phyloP scores from a whole-genome alignment of 2,797 vertebrate genomes.

The Neosilurus mollespiculum region DNA sequence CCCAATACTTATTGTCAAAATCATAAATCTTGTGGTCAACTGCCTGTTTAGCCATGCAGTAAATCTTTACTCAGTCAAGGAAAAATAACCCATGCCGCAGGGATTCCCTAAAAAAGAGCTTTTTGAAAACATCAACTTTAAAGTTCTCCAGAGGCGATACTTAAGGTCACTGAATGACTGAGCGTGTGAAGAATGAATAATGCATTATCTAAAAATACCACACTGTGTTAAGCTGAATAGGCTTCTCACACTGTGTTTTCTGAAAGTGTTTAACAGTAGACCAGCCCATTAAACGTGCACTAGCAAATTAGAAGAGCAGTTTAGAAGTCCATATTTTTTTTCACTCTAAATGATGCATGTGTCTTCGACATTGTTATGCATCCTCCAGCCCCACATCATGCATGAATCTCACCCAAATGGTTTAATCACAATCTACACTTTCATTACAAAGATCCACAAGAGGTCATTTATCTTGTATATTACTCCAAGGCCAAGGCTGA shows the following conservation, averaged over 20 bases:
- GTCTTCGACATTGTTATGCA: slow-evolving; percentile 20
- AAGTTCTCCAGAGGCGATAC: slow-evolving; percentile 31
- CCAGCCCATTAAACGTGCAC: neutral
- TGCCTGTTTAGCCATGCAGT: slow-evolving; percentile 38
- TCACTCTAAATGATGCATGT: slow-evolving; percentile 10
- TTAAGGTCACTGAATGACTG: slow-evolving; percentile 38
- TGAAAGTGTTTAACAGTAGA: slow-evolving; percentile 1
- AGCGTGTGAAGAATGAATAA: slow-evolving; percentile 34
- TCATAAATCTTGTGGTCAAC: slow-evolving; percentile 28
- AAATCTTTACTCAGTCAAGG: slow-evolving; percentile 46
- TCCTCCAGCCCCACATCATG: slow-evolving; percentile 36
- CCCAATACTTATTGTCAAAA: slow-evolving; percentile 25
- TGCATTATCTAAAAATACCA: slow-evolving; percentile 45
- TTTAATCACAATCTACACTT: slow-evolving; percentile 47
- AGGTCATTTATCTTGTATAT: slow-evolving; percentile 49
- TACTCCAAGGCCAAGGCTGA: slow-evolving; percentile 48
- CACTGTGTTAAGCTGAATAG: neutral
- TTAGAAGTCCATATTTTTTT: slow-evolving; percentile 7
- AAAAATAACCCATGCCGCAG: slow-evolving; percentile 17
- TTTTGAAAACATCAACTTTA: slow-evolving; percentile 29
- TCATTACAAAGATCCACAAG: slow-evolving; percentile 45
- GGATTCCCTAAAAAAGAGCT: slow-evolving; percentile 22
- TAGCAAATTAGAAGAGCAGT: slow-evolving; percentile 8
- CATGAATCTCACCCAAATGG: slow-evolving; percentile 34
- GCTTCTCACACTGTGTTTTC: neutral